Percentiles rank a stretch among this genome's conserved stretches.
Evolutionary conservation across 37 sponge, comb jelly and placozoan genomes (phyloP).

Genomic region (Bolinopsis microptera): DNA sequence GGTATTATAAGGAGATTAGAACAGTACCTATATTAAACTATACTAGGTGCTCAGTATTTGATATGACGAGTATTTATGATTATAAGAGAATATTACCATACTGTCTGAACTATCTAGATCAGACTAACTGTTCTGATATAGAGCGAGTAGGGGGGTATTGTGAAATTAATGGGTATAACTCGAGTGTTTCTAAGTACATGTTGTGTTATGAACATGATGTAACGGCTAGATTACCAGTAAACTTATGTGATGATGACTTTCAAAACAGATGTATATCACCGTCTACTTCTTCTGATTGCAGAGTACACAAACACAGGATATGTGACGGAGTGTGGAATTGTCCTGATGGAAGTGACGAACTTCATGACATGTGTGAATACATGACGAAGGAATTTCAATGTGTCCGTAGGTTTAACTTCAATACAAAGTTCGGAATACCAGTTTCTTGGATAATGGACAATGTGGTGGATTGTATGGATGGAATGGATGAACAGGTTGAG

Average conservation of each 20-base stretch:
- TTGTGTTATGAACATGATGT: neutral
- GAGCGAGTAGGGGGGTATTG: neutral
- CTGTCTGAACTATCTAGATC: constrained; percentile 7
- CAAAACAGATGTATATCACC: neutral
- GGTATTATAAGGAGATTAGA: too few relatives aligned
- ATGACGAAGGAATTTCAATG: neutral
- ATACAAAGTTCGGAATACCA: neutral
- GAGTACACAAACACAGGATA: neutral
- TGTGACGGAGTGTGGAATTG: constrained; percentile 22
- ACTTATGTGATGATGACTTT: neutral
- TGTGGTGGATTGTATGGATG: neutral
- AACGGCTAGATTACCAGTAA: neutral
- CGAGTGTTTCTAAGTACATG: neutral
- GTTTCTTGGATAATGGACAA: neutral
- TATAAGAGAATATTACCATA: too few relatives aligned
- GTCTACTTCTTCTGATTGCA: neutral
- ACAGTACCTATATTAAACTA: neutral
- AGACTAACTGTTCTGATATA: neutral
- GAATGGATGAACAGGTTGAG: neutral
- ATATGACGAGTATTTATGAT: neutral
- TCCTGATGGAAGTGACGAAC: neutral
- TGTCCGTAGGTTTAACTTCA: neutral
- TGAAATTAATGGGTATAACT: neutral
- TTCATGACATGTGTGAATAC: neutral
- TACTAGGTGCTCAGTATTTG: neutral